Evolutionary conservation across 2,888 invertebrate species (phyloP), one percentile per base, ranked within the genome.

Genomic region (Myopa tessellatipennis): DNA sequence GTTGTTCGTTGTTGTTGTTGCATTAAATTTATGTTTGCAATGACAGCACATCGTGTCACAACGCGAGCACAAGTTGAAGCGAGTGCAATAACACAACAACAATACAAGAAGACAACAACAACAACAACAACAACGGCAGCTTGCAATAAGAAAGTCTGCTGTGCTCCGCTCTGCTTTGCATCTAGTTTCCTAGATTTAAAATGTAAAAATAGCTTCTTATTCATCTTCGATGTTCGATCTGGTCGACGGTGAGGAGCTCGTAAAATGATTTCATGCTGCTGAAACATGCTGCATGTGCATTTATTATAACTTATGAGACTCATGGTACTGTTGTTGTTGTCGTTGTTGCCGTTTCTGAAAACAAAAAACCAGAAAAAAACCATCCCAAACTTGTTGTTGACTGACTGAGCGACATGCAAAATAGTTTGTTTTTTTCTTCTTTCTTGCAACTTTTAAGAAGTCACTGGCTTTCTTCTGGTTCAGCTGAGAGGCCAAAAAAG

Each of bases 181-280:
- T 77, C 68, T 40, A 58, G 55, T 50, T 26, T 80, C 80, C 77
- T 82, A 82, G 84, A 86, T 85, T 84, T 85, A 85, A 84, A 87
- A 84, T 69, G 85, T 87, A 86, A 86, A 87, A 87, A 87, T 85
- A 87, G 85, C 86, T 87, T 82, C 87, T 87, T 87, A 87, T 87
- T 87, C 87, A 87, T 87, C 85, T 87, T 85, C 84, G 84, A 86
- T 84, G 83, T 18, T 65, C 78, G 76, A 76, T 77, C 80, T 70
- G 68, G 80, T 80, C 82, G 81, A 14, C 45, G 72, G 60, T 36
- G 50, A 72, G 40, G 52, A 34, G 67, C 55, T 18, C 73, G 18
- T 61, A 61, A 40, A 61, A 61, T 61, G 67, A 14, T 45, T 52
- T 65, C 50, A 16, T 67, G 74, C 40, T 18, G 73, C 70, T 70